Evolutionary conservation across 2,888 invertebrate species (phyloP), one percentile per base, ranked within the genome.

Genomic region (Euproctis similis): DNA sequence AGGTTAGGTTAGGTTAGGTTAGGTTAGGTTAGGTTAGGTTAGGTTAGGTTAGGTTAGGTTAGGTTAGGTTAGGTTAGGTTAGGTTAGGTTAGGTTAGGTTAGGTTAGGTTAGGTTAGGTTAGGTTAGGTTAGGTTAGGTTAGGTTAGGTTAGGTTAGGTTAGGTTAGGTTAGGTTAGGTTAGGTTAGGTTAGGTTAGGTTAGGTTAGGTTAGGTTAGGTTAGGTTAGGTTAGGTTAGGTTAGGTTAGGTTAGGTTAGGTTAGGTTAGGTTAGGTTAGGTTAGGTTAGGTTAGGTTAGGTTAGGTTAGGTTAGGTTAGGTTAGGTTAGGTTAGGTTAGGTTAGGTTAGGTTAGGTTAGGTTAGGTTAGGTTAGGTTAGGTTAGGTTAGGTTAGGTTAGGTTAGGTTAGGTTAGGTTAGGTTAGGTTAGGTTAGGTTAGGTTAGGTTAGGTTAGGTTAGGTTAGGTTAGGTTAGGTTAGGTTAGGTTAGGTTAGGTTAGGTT

Each of bases 21-120:
- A 28, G 32, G 32, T 32, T 27, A 27, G 32, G 32, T 32, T 31
- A 31, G 19, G 31, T 32, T 32, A 32, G 31, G 31, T 32, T 32
- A 23, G 31, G 31, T 32, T 32, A 26, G 31, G 31, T 26, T 32
- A 24, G 31, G 27, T 31, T 31, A 26, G 31, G 27, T 31, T 27
- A 27, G 31, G 26, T 26, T 31, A 26, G 31, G 31, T 31, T 31
- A 31, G 31, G 31, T 31, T 31, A 31, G 31, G 31, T 32, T 32
- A 32, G 26, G 31, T 32, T 28, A 28, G 31, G 26, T 31, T 27
- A 27, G 31, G 31, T 31, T 32, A 27, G 27, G 31, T 27, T 32
- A 31, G 26, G 31, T 31, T 31, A 31, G 31, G 31, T 31, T 31
- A 31, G 26, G 31, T 31, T 31, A 27, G 31, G 31, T 31, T 32